These are phyloP conservation scores for Euzophera pinguis DNA, from an alignment of 2,888 invertebrate genomes.

Conservation along the genomic window DNA sequence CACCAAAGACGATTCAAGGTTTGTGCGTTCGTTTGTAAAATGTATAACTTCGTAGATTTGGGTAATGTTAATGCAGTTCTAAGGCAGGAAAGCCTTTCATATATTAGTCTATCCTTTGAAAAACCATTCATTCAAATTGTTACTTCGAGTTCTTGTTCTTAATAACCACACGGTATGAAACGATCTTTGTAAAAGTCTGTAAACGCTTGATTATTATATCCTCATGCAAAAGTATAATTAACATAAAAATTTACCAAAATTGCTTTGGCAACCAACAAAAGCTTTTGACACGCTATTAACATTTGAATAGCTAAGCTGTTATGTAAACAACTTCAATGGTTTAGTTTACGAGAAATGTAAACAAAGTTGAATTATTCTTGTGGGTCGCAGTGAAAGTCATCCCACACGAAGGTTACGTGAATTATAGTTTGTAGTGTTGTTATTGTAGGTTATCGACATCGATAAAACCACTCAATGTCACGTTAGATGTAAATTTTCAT, in stretches of 20 bases:
- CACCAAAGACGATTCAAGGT: too few relatives aligned
- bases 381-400: constrained; percentile 21
- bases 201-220: not conserved
- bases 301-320: not conserved
- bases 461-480: not conserved
- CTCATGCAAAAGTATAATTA: not conserved
- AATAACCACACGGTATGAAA: too few relatives aligned
- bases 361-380: constrained; percentile 19
- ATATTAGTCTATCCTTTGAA: too few relatives aligned
- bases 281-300: not conserved
- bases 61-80: too few relatives aligned
- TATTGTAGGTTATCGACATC: not conserved
- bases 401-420: constrained; percentile 15
- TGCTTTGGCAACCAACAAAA: not conserved
- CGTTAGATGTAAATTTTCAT: too few relatives aligned
- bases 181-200: not conserved
- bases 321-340: constrained; percentile 16
- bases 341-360: constrained; percentile 17
- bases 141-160: too few relatives aligned
- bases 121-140: too few relatives aligned
- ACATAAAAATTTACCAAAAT: not conserved
- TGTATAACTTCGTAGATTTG: too few relatives aligned
- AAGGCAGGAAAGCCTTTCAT: too few relatives aligned
- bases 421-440: constrained; percentile 13
- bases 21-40: too few relatives aligned